Conservation (phyloP, 2,888 invertebrate genomes). For the Synanthedon formicaeformis region DNA sequence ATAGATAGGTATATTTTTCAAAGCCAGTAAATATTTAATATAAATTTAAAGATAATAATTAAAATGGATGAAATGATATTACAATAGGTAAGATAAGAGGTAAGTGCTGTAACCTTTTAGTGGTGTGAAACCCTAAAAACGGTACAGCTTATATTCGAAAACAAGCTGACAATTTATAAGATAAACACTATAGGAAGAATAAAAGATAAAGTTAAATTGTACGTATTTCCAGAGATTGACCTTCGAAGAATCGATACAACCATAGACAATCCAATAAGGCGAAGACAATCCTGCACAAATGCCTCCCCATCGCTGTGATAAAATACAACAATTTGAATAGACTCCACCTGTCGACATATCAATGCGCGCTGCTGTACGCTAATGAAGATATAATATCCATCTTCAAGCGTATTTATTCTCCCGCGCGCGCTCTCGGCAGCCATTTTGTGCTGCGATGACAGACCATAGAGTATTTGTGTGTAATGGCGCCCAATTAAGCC, state of each 20-base stretch:
- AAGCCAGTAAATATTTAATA: too few relatives aligned
- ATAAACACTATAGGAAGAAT: too few relatives aligned
- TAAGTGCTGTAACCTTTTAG: too few relatives aligned
- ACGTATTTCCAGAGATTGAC: not conserved
- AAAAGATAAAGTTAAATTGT: too few relatives aligned
- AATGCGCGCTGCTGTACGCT: conserved; percentile 56
- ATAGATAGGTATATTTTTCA: too few relatives aligned
- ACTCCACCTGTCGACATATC: conserved; percentile 59
- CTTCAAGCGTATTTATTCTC: conserved; percentile 58
- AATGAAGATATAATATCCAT: conserved; percentile 71
- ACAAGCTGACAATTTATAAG: too few relatives aligned
- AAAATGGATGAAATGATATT: too few relatives aligned
- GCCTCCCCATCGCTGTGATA: conserved; percentile 44
- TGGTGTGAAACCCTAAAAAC: too few relatives aligned
- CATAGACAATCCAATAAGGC: conserved; percentile 37
- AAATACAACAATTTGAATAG: conserved; percentile 65
- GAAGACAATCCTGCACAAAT: conserved; percentile 25
- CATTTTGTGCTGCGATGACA: conserved; percentile 60
- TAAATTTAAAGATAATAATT: too few relatives aligned
- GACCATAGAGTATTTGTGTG: conserved; percentile 49
- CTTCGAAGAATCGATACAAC: not conserved
- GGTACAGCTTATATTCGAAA: too few relatives aligned
- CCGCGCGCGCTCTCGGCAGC: conserved; percentile 38
- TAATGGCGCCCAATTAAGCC: conserved; percentile 63
- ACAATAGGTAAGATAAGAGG: too few relatives aligned